Evolutionary conservation across 2,888 invertebrate species (phyloP).

Genomic region (Pegoplata infirma): DNA sequence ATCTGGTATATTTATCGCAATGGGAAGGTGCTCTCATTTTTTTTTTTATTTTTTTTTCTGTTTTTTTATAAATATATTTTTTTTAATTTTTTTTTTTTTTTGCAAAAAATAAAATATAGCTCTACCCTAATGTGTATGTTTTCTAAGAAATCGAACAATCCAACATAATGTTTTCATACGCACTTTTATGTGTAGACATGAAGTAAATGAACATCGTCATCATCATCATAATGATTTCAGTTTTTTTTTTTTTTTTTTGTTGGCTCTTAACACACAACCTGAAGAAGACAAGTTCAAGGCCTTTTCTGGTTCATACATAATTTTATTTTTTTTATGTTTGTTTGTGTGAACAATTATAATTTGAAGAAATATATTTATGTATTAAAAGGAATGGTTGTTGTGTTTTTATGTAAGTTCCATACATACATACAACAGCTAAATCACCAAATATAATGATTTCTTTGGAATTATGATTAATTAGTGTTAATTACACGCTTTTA

Average conservation of each 20-base stretch:
- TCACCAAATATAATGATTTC: slow-evolving; percentile 64
- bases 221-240: slow-evolving; percentile 9
- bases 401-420: not conserved
- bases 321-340: slow-evolving; percentile 4
- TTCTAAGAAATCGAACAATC: not conserved
- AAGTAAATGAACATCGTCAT: slow-evolving; percentile 5
- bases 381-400: slow-evolving; percentile 16
- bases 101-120: no score
- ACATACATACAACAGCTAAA: slow-evolving; percentile 35
- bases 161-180: not conserved
- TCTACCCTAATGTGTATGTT: no score
- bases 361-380: slow-evolving; percentile 36
- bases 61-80: no score
- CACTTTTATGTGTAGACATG: not conserved
- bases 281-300: slow-evolving; percentile 61
- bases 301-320: slow-evolving; percentile 45
- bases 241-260: not conserved
- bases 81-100: no score
- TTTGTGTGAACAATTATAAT: slow-evolving; percentile 60
- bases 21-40: no score
- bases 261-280: slow-evolving; percentile 24
- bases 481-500: slow-evolving; percentile 71
- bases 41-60: no score
- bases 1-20: no score
- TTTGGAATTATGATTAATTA: slow-evolving; percentile 71